Percentiles rank a stretch among this genome's conserved stretches.
These are phyloP conservation scores for Otocyon megalotis DNA, from an alignment of 2,113 vertebrate species.

Conservation along the genomic window DNA sequence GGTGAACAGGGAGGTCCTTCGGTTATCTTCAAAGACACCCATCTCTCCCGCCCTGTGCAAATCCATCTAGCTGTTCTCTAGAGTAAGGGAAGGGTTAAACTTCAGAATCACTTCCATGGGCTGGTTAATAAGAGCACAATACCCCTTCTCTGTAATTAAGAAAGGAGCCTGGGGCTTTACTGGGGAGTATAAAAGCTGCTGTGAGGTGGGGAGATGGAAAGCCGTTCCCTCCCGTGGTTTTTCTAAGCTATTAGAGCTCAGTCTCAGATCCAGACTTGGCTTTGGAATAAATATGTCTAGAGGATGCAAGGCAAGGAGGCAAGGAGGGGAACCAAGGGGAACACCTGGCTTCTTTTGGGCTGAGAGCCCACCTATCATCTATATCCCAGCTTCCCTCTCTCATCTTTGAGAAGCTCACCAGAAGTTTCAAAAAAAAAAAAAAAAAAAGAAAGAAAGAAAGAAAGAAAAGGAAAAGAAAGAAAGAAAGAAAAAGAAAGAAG, in stretches of 20 bases:
- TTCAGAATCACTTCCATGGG: not conserved
- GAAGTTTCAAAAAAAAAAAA: not conserved
- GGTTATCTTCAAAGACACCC: not conserved
- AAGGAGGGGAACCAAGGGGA: not conserved
- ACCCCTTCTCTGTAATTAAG: constrained; percentile 49
- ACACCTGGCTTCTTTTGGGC: not conserved
- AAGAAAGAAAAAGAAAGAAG: not conserved
- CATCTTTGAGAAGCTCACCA: not conserved
- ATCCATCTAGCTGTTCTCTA: not conserved
- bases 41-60: not conserved
- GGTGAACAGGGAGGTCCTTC: not conserved
- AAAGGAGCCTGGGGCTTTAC: constrained; percentile 8
- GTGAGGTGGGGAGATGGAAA: not conserved
- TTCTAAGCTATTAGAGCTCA: not conserved
- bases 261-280: not conserved
- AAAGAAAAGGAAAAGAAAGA: too few relatives aligned
- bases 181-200: not conserved
- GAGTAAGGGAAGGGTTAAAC: constrained; percentile 47
- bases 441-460: not conserved
- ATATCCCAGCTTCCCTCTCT: not conserved
- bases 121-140: not conserved
- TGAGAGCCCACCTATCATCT: not conserved
- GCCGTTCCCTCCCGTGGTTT: not conserved
- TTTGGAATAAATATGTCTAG: not conserved
- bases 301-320: not conserved